These are phyloP conservation scores for Phenganax stokvisi DNA, from an alignment of 92 coral and sea anemone species.

Conservation along the genomic window DNA sequence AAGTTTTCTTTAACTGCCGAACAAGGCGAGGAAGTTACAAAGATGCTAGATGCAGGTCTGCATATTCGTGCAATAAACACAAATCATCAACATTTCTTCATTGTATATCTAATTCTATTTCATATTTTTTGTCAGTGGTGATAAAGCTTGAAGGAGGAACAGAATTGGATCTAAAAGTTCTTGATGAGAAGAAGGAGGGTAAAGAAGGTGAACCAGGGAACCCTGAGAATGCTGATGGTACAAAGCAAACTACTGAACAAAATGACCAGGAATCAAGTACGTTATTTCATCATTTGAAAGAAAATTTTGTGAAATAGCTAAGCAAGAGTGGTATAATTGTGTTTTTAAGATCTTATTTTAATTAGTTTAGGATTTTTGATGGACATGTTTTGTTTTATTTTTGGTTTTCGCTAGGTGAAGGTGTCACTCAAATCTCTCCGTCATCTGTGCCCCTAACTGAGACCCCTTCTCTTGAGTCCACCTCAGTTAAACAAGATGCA, in stretches of 20 bases:
- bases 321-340: no score
- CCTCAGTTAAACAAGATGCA: slow-evolving; percentile 34
- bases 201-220: slow-evolving; percentile 43
- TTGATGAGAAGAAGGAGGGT: slow-evolving; percentile 62
- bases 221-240: slow-evolving; percentile 31
- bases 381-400: background rate
- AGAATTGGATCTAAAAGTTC: slow-evolving; percentile 72
- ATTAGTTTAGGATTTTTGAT: background rate
- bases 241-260: slow-evolving; percentile 17
- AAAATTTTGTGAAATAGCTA: no score
- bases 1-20: slow-evolving; percentile 62
- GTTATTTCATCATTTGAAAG: no score
- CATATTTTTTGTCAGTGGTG: slow-evolving; percentile 54
- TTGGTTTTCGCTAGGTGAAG: slow-evolving; percentile 25
- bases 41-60: slow-evolving; percentile 87
- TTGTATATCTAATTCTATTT: background rate
- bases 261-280: background rate
- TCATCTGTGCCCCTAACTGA: slow-evolving; percentile 92
- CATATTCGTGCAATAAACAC: background rate
- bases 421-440: slow-evolving; percentile 71
- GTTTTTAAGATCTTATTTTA: no score
- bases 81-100: background rate
- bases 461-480: slow-evolving; percentile 75
- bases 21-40: slow-evolving; percentile 77
- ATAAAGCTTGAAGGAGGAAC: slow-evolving; percentile 91